Evolutionary conservation across 2,113 vertebrate genomes (phyloP).

Genomic region (Trichomycterus rosablanca): DNA sequence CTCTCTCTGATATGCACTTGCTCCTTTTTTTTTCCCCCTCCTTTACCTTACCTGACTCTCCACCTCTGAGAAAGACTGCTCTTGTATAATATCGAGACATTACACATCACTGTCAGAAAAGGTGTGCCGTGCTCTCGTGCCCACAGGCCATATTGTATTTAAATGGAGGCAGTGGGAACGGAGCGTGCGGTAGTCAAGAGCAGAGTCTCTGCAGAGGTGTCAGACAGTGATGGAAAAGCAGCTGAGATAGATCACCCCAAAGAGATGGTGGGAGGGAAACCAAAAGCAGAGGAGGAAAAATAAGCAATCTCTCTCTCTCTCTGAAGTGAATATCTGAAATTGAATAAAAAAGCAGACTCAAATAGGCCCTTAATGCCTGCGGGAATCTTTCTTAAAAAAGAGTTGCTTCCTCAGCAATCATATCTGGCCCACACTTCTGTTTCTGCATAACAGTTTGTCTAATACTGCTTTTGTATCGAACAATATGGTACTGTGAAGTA

Average conservation of each 20-base stretch:
- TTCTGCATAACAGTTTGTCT: background rate
- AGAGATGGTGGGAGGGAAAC: slow-evolving; percentile 1
- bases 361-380: slow-evolving; percentile 17
- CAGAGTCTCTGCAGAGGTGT: slow-evolving; percentile 12
- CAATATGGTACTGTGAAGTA: background rate
- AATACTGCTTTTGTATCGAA: background rate
- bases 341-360: slow-evolving; percentile 26
- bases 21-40: slow-evolving; percentile 9
- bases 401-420: slow-evolving; percentile 25
- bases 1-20: background rate
- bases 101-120: slow-evolving; percentile 36
- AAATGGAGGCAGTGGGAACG: slow-evolving; percentile 15
- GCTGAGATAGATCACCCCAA: slow-evolving; percentile 19
- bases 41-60: slow-evolving; percentile 1
- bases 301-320: slow-evolving; percentile 23
- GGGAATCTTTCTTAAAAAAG: slow-evolving; percentile 14
- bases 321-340: slow-evolving; percentile 33
- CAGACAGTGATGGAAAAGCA: slow-evolving; percentile 33
- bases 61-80: slow-evolving; percentile 17
- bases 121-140: slow-evolving; percentile 19
- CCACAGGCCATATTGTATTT: slow-evolving; percentile 25
- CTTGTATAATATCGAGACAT: slow-evolving; percentile 29
- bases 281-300: slow-evolving; percentile 13
- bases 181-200: slow-evolving; percentile 1
- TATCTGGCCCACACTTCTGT: slow-evolving; percentile 2